Base-by-base conservation (phyloP, 2,797 vertebrate genomes). In the Perdix hodgsoniae region DNA sequence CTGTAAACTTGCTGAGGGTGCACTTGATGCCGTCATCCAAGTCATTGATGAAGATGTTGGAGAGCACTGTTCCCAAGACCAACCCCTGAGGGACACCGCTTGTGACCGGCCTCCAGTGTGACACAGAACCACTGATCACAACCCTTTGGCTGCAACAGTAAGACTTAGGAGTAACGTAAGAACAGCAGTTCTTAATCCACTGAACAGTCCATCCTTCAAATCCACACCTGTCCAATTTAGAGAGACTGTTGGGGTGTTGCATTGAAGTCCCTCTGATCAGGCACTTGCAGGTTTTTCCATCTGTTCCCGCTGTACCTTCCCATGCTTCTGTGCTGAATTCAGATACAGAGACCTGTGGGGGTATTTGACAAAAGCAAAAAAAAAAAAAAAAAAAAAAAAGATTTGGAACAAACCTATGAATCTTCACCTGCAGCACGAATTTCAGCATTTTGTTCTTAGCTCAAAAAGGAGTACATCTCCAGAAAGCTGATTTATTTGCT, bases 231-330 rank as follows among this genome's bases (percentile, higher is more conserved):
- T 49, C 13, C 47, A 49, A 14, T 49, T 24, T 49, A 49, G 47
- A 26, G 45, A 47, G 47, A 26, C 67, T 60, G 56, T 66, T 40
- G 90, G 39, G 16, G 47, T 90, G 57, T 80, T 79, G 72, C 78
- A 23, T 71, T 72, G 91, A 84, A 88, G 86, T 92, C 88, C 37
- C 60, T 61, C 86, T 72, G 91, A 21, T 88, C 88, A 91, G 81
- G 39, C 29, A 22, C 67, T 88, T 0, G 0, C 29, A 4, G 6
- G 35, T 83, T 49, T 37, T 76, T 49, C 50, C 83, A 29, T 54
- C 63, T 60, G 11, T 45, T 82, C 29, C 78, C 29, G 11, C 19
- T 1, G 37, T 16, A 19, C 49, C 24, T 67, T 61, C 40, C 4
- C 0, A 0, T 73, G 42, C 63, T 73, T 77, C 67, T 44, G 37